These are phyloP conservation scores for Excalfactoria chinensis DNA, from an alignment of 2,113 vertebrate species.

Conservation along the genomic window DNA sequence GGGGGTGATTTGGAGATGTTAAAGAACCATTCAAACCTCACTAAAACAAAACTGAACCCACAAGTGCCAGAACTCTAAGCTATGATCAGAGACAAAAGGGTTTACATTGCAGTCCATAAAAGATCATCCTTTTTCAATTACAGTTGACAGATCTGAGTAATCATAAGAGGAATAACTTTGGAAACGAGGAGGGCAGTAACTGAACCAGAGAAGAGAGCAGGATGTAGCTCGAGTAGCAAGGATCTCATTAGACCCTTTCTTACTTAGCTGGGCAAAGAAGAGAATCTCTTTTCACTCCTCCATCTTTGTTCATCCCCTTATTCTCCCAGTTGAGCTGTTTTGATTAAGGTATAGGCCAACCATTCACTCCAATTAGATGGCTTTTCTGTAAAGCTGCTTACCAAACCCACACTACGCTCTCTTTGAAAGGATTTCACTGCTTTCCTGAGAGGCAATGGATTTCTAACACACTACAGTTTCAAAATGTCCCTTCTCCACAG, in stretches of 20 bases:
- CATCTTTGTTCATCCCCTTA: neutral
- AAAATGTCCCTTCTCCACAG: neutral
- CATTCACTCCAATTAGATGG: neutral
- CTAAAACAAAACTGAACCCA: neutral
- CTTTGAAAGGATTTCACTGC: neutral
- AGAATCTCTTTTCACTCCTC: neutral
- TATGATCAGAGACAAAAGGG: neutral
- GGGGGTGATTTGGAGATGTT: neutral
- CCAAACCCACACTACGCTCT: neutral
- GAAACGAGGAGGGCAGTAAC: neutral
- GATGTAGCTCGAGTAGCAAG: neutral
- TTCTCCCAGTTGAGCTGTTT: neutral
- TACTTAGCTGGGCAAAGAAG: neutral
- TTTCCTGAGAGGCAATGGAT: conserved; percentile 1
- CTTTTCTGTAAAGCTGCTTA: conserved; percentile 11
- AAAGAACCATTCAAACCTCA: neutral
- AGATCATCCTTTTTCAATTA: conserved; percentile 34
- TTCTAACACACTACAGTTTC: neutral
- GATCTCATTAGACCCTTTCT: neutral
- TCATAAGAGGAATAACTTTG: neutral
- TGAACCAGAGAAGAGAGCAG: neutral
- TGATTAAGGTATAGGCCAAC: conserved; percentile 23
- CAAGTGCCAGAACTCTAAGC: neutral
- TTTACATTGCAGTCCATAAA: neutral
- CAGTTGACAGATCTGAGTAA: neutral